A percentile compares a stretch with the other conserved stretches of the same genome.
Evolutionary conservation across 2,113 vertebrate species (phyloP).

Genomic region (Austrofundulus limnaeus): DNA sequence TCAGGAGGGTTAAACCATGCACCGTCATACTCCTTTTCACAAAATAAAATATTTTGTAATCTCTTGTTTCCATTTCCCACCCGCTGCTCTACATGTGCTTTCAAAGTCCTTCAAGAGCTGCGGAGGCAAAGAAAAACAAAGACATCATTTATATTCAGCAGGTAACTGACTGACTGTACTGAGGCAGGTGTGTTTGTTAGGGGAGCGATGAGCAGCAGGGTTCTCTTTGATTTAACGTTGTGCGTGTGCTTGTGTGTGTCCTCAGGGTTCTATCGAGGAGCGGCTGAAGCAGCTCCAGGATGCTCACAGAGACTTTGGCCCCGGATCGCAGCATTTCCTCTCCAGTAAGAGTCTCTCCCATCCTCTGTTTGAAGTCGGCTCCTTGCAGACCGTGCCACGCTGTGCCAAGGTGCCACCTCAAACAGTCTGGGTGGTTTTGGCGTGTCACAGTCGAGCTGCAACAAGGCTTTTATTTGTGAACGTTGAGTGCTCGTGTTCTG

Average conservation of each 20-base stretch:
- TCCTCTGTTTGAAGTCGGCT: conserved; percentile 47
- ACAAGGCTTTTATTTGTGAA: conserved; percentile 10
- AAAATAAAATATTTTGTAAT: conserved; percentile 44
- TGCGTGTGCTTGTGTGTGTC: conserved; percentile 39
- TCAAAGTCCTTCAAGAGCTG: conserved; percentile 47
- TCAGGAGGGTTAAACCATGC: conserved; percentile 15
- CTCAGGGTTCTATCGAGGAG: conserved; percentile 89
- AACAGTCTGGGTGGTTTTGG: background rate
- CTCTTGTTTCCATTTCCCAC: conserved; percentile 42
- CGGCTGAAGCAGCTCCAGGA: conserved; percentile 97
- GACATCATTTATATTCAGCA: conserved; percentile 50
- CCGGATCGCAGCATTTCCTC: conserved; percentile 97
- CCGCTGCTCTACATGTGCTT: conserved; percentile 60
- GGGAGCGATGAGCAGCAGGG: conserved; percentile 16
- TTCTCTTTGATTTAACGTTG: conserved; percentile 62
- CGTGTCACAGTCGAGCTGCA: conserved; percentile 12
- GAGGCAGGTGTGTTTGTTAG: conserved; percentile 45
- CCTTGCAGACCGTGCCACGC: conserved; percentile 26
- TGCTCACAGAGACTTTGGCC: conserved; percentile 95
- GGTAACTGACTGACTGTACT: conserved; percentile 56
- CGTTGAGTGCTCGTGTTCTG: background rate
- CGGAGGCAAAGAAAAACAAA: conserved; percentile 38
- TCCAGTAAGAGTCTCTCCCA: conserved; percentile 87
- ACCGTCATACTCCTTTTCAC: conserved; percentile 42
- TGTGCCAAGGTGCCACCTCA: conserved; percentile 24